These are phyloP conservation scores for Sebastes fasciatus DNA, from an alignment of 2,113 vertebrate species.

Conservation along the genomic window DNA sequence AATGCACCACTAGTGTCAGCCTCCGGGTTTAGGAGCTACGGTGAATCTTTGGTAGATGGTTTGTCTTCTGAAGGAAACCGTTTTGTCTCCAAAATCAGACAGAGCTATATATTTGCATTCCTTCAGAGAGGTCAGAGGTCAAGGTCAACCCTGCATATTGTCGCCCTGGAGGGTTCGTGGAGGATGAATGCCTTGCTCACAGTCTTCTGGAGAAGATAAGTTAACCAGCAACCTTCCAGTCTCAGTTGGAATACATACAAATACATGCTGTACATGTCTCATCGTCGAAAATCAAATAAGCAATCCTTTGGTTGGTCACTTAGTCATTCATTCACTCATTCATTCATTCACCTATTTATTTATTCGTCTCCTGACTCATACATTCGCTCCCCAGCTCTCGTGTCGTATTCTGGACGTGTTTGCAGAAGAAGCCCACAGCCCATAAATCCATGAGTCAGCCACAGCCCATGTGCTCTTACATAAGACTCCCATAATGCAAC, in stretches of 20 bases:
- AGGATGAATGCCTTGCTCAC: background rate
- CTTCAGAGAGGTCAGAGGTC: constrained; percentile 4
- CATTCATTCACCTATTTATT: background rate
- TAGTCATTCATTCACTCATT: background rate
- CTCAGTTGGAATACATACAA: background rate
- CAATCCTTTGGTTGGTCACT: background rate
- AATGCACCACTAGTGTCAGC: background rate
- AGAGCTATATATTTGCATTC: background rate
- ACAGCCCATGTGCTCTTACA: constrained; percentile 49
- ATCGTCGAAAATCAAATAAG: background rate
- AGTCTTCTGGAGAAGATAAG: background rate
- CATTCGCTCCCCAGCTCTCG: background rate
- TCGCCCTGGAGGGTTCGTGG: background rate
- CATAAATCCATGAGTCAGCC: constrained; percentile 52
- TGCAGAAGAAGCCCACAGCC: constrained; percentile 29
- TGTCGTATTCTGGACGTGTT: background rate
- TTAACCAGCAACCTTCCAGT: background rate
- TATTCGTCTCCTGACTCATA: constrained; percentile 8
- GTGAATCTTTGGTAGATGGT: background rate
- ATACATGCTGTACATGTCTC: background rate
- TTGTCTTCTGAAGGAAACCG: background rate
- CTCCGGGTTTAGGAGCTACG: background rate
- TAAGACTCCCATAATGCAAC: constrained; percentile 58
- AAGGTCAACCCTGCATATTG: background rate
- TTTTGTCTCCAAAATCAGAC: background rate